Evolutionary conservation across 2,888 invertebrate genomes (phyloP), one percentile per base, ranked within the genome.

Genomic region (Troides oblongomaculatus): DNA sequence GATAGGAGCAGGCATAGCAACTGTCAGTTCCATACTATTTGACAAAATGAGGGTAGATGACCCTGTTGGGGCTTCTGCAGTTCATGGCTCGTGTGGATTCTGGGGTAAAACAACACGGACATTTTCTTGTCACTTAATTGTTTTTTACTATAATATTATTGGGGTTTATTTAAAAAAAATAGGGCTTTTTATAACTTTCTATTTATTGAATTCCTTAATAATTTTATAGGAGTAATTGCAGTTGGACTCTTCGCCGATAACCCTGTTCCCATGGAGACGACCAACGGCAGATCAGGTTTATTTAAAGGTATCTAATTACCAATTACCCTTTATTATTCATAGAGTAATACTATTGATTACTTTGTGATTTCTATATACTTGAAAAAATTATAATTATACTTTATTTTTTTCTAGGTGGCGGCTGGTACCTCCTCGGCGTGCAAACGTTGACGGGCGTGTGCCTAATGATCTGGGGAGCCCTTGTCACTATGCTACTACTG

Each of bases 51-150:
- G 95, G 14, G 94, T 98, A 1, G 98, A 98, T 80, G 97, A 97
- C 85, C 98, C 98, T 0, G 98, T 98, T 0, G 97, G 98, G 0
- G 98, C 98, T 0, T 95, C 97, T 18, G 94, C 98, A 0, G 98
- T 98, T 1, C 98, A 98, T 81, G 98, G 97, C 75, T 93, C 95
- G n/a, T 94, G 95, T 65, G 96, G 96, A 0, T 92, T 96, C 66
- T 96, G 96, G 96, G 96, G 95, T 94, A 78, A 86, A 50, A 50
- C 50, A 50, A 14, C 17, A 17, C 5, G 17, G 50, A 50, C 17
- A 50, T 17, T 0, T 50, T 50, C 50, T 14, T 17, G 14, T 1
- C 2, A 17, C 50, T 14, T 10, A 39, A 36, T 36, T 36, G 36
- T 39, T 39, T 10, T 39, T 39, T 10, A 10, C 8, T 39, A 7